Base-by-base conservation (phyloP, 2,888 invertebrate species). In the Crepidodera aurea region DNA sequence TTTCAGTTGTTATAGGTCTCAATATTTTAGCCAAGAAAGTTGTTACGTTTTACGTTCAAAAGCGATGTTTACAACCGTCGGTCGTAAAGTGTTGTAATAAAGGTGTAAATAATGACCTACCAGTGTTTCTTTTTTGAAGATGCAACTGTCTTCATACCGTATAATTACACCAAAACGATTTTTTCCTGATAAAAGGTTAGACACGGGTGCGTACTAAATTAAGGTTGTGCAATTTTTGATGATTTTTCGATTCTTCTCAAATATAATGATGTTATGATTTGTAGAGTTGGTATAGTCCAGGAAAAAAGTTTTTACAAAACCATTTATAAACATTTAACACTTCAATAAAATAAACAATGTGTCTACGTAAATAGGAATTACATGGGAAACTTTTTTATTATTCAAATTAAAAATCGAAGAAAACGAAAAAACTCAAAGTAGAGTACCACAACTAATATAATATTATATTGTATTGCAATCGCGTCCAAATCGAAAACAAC, bases 91-190 rank as follows among this genome's bases (percentile, higher is more conserved):
- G 37, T 37, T 54, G 60, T 60, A 60, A 60, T 54, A 46, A 51
- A 56, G 62, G 56, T 56, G 61, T 62, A 48, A 62, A 62, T 62
- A 51, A 62, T 57, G 42, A 57, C 57, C 62, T 56, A 51, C 40
- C 51, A 18, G 29, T 37, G 58, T 27, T 46, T 22, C 25, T 19
- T 19, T 42, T 19, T 46, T 13, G 46, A 40, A 39, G 32, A 51
- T 32, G 19, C 34, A 27, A 27, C 27, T 46, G 51, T 34, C 34
- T 19, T n/a, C 51, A 19, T 19, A 34, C 15, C 34, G 16, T 51
- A 51, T 51, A 51, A 51, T 51, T 51, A 51, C n/a, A 13, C 34
- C 32, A 40, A 40, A 40, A 40, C 15, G 16, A 40, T 40, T 40
- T 34, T 40, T 40, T 40, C 40, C 10, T 8, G 40, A 40, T 40